Base-by-base conservation (phyloP, 2,113 vertebrate species). In the Mirza zaza region DNA sequence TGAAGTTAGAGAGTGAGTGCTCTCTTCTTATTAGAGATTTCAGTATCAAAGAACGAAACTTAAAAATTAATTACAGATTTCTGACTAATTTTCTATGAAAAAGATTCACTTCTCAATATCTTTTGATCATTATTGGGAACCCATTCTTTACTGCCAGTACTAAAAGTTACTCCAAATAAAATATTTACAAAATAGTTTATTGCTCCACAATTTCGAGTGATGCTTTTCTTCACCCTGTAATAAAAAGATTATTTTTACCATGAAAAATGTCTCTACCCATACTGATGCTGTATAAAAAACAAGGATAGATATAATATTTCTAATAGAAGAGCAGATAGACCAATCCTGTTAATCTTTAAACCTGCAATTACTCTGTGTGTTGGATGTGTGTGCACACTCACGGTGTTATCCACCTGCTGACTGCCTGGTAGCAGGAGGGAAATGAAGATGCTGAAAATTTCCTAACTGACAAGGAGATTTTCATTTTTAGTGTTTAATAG, bases 221-320 rank as follows among this genome's bases (percentile, higher is more conserved):
- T 90, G 67, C 45, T 93, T 96, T 77, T 94, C 94, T 96, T 34
- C 97, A 97, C 85, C 61, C 86, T 98, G 63, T 90, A 97, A 98
- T 97, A 96, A 97, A 94, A 96, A 86, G 89, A 96, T 81, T 94
- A 91, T 95, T 88, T 97, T 98, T 97, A 73, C 23, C 59, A 96
- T 32, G 48, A 96, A 96, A 82, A 68, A 97, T 63, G 42, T 87
- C 63, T 94, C 80, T 91, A 68, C 48, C 87, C 93, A 97, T 39
- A 93, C 0, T 83, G 68, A 96, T 76, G 70, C 29, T 71, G 65
- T 67, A 97, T 85, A 81, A 92, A 92, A 92, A 98, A 80, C 14
- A 91, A 95, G 95, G 80, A 87, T 5, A 80, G 48, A 82, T 25
- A 87, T 45, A 95, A 90, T 18, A 87, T 55, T 96, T 96, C 34